Percentiles rank a stretch among this genome's conserved stretches.
phyloP scores from a whole-genome alignment of 1,140 invertebrate species.

The Acromyrmex charruanus region DNA sequence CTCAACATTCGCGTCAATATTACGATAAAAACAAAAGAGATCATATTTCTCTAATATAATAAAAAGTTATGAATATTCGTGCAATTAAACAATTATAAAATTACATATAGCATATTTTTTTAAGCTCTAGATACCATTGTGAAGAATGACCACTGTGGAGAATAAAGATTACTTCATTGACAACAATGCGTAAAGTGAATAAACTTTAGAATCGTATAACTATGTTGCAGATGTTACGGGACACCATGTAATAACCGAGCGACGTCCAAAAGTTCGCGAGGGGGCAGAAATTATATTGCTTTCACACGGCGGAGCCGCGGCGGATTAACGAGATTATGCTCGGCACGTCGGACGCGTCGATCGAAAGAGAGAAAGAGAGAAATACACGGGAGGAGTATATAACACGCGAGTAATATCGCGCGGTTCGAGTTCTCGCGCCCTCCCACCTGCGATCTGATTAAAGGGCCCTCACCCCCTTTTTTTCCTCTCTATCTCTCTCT shows the following conservation, averaged over 20 bases:
- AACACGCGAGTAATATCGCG: conserved; percentile 64
- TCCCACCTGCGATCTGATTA: conserved; percentile 83
- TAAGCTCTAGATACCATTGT: not conserved
- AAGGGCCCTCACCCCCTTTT: conserved; percentile 49
- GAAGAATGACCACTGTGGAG: not conserved
- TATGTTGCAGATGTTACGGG: not conserved
- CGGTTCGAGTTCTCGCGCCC: conserved; percentile 80
- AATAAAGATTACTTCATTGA: not conserved
- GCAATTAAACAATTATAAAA: not conserved
- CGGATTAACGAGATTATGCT: conserved; percentile 68
- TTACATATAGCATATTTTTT: not conserved
- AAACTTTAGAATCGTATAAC: not conserved
- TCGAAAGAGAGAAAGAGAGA: not conserved
- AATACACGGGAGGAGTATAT: conserved; percentile 10
- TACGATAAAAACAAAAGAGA: not conserved
- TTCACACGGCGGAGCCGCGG: conserved; percentile 28
- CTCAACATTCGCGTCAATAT: not conserved
- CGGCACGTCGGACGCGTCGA: conserved; percentile 61
- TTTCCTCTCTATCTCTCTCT: conserved; percentile 31
- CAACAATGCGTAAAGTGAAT: not conserved
- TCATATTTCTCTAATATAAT: too few relatives aligned
- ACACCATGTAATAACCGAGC: not conserved
- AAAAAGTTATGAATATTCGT: not conserved
- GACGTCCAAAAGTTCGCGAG: conserved; percentile 20
- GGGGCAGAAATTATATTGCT: conserved; percentile 61